Conservation (phyloP, 2,797 vertebrate genomes). For the Glyptemys insculpta region DNA sequence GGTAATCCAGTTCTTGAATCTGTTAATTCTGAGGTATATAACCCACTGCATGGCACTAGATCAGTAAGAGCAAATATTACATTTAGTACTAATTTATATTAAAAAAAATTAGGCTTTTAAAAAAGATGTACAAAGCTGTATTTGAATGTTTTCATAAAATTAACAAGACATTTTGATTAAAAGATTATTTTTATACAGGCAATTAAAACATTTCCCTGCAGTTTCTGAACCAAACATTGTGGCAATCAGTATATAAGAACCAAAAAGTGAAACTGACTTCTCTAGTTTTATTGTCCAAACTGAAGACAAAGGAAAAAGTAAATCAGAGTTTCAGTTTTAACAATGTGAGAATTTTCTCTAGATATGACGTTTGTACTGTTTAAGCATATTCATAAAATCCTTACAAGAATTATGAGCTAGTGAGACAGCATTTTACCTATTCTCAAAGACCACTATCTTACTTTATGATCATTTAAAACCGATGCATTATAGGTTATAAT, state of each 20-base stretch:
- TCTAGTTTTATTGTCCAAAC: not conserved
- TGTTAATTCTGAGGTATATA: conserved; percentile 10
- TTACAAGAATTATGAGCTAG: conserved; percentile 53
- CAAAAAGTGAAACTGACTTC: not conserved
- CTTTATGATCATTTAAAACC: not conserved
- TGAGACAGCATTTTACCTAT: conserved; percentile 7
- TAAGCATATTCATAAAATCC: conserved; percentile 34
- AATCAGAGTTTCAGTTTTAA: conserved; percentile 13
- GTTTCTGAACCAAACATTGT: not conserved
- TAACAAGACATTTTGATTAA: not conserved
- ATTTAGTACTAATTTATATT: not conserved
- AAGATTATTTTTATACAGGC: not conserved
- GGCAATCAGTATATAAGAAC: not conserved
- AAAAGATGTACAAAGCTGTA: not conserved
- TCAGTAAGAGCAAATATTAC: not conserved
- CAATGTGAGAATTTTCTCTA: conserved; percentile 46
- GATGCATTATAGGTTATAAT: conserved; percentile 21
- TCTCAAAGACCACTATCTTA: conserved; percentile 28
- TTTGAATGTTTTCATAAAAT: not conserved
- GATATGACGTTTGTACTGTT: conserved; percentile 65
- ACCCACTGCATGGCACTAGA: not conserved
- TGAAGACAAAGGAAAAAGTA: not conserved
- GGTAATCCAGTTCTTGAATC: conserved; percentile 43
- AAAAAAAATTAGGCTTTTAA: not conserved
- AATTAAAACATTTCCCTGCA: not conserved